Base-by-base conservation (phyloP, 2,888 invertebrate genomes). In the Chymomyza fuscimana region DNA sequence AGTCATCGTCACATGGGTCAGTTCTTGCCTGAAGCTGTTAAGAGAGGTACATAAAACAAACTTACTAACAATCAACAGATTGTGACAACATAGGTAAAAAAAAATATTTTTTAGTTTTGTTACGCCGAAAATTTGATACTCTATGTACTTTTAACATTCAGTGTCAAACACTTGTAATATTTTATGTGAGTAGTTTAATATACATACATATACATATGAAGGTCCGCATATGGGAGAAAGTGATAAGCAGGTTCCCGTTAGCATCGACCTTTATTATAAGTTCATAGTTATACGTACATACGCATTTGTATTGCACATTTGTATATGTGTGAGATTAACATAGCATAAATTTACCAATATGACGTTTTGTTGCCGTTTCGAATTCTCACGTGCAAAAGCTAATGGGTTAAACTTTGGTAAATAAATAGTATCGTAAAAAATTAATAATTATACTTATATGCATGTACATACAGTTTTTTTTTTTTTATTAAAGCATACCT, bases 11-110 rank as follows among this genome's bases (percentile, higher is more conserved):
- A 76, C 73, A 67, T 69, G 40, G 67, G 58, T 4, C 46, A 50
- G 32, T 52, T 52, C 12, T 19, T 54, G 54, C 54, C 16, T 15
- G 52, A 4, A 52, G 16, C 52, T 36, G 36, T 36, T 36, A 6
- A 36, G 36, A 36, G 36, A 9, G 12, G 12, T 12, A 52, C 9
- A 2, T 52, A n/a, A 52, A n/a, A 7, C 9, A n/a, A 12, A 10
- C 54, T 7, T 19, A 52, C 16, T 16, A 52, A 16, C 51, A 16
- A 52, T 9, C 52, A 73, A 76, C 67, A 76, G 79, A 72, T 76
- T 72, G 80, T 79, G 64, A 69, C 56, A 52, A 52, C 19, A 19
- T 16, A 7, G 12, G 52, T 10, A 16, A 52, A 65, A 50, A 62
- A 22, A 50, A 15, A 46, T n/a, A 32, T 19, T 19, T 56, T 60